phyloP scores from a whole-genome alignment of 2,797 vertebrate species.

The Euthynnus affinis region DNA sequence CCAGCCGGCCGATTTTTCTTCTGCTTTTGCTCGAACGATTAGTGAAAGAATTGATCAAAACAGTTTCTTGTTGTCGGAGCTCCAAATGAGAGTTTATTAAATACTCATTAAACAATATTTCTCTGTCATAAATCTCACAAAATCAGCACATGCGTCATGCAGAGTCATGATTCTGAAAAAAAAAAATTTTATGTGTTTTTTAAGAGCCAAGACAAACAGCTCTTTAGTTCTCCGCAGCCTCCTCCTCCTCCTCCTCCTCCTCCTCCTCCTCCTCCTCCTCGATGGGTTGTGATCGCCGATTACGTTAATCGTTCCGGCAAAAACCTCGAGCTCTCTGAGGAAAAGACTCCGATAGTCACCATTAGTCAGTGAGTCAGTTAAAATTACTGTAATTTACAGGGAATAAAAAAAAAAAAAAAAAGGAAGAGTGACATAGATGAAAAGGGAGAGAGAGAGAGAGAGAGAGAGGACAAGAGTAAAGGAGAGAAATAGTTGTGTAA shows the following conservation, averaged over 20 bases:
- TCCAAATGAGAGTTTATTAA: slow-evolving; percentile 1
- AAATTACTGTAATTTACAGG: slow-evolving; percentile 60
- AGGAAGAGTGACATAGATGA: neutral
- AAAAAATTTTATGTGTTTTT: slow-evolving; percentile 12
- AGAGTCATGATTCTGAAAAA: neutral
- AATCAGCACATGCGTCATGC: slow-evolving; percentile 17
- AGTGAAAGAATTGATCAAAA: no score
- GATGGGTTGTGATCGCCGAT: slow-evolving; percentile 52
- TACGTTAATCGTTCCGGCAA: slow-evolving; percentile 57
- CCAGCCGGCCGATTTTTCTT: no score
- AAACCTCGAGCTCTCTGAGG: slow-evolving; percentile 47
- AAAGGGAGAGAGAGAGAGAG: neutral
- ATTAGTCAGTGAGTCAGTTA: slow-evolving; percentile 55
- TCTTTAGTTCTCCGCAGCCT: slow-evolving; percentile 46
- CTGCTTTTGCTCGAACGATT: no score
- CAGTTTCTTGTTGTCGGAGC: no score
- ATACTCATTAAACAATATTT: slow-evolving; percentile 4
- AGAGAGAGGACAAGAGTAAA: neutral
- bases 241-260: neutral
- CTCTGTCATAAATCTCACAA: slow-evolving; percentile 13
- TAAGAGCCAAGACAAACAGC: slow-evolving; percentile 70
- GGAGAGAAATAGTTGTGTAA: neutral
- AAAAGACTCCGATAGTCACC: slow-evolving; percentile 48
- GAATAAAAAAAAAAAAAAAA: slow-evolving; percentile 2
- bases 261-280: no score